Evolutionary conservation across 1,140 invertebrate species (phyloP), one percentile per base, ranked within the genome.

Genomic region (Calycopis cecrops): DNA sequence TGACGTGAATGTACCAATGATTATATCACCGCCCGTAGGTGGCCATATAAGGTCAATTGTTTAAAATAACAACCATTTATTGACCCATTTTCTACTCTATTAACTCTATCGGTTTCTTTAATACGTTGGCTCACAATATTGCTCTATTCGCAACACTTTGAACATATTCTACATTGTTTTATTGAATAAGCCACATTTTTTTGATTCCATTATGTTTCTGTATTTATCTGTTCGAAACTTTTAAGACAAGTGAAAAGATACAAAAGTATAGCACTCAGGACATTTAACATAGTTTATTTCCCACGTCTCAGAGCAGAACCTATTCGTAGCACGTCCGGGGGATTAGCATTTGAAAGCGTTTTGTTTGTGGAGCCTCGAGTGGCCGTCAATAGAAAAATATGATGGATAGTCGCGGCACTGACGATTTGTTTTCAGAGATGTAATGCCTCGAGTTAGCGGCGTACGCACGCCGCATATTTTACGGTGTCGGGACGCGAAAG

Each of bases 41-140:
- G 78, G 78, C 81, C 80, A 74, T 85, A 83, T 83, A 84, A 85
- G 79, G 82, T 82, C 79, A 83, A 85, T 85, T 78, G 79, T 76
- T 69, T 68, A 67, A 73, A 55, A 55, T 53, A 53, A 69, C 69
- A 64, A 60, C 65, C 62, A 63, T 60, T 67, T 67, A 71, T 56
- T 67, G 65, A 74, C 69, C 69, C 61, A 72, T 64, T 69, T 65
- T 52, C 40, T 44, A 44, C 12, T 28, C 12, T 34, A 34, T 53
- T 34, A 53, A 18, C 17, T 53, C 17, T 44, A 44, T 44, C 16
- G 40, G 17, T 44, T 44, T 44, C 40, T 44, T 44, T 44, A 44
- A 14, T 14, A 44, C 40, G 12, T 14, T 28, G n/a, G 21, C 21
- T 28, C 21, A 28, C 21, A 28, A 28, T 28, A 28, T 28, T 28